These are phyloP conservation scores for Nothobranchius kuhntae DNA, from an alignment of 2,113 vertebrate genomes.

Conservation along the genomic window DNA sequence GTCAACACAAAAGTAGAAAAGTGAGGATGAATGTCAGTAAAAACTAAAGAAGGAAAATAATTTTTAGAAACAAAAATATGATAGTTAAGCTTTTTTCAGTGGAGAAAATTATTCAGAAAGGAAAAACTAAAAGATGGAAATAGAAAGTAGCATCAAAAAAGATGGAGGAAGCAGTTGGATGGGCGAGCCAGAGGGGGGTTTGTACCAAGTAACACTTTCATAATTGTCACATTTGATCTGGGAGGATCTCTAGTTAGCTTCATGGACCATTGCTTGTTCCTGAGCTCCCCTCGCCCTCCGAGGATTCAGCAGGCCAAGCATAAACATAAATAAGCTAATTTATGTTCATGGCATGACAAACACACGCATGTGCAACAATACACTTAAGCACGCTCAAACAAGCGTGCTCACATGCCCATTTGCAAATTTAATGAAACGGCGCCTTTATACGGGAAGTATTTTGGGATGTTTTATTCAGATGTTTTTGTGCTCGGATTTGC, in stretches of 20 bases:
- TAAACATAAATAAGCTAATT: conserved; percentile 29
- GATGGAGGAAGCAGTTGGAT: conserved; percentile 27
- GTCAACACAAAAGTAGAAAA: not conserved
- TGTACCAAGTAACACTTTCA: conserved; percentile 66
- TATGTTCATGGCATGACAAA: conserved; percentile 12
- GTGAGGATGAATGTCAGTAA: not conserved
- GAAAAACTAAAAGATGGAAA: conserved; percentile 38
- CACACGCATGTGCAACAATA: not conserved
- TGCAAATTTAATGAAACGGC: not conserved
- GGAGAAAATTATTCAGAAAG: conserved; percentile 29
- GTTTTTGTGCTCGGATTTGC: conserved; percentile 26
- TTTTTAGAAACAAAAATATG: not conserved
- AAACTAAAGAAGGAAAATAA: not conserved
- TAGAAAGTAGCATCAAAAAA: conserved; percentile 42
- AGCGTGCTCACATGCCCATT: conserved; percentile 14
- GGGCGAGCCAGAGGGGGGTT: conserved; percentile 54
- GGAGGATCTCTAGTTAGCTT: conserved; percentile 60
- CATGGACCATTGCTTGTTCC: conserved; percentile 62
- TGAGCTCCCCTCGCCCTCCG: conserved; percentile 35
- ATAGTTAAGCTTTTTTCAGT: not conserved
- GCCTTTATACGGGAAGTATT: not conserved
- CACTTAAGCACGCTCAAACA: conserved; percentile 3
- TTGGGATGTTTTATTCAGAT: conserved; percentile 21
- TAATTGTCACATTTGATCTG: conserved; percentile 80
- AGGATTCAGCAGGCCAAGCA: conserved; percentile 39